phyloP scores from a whole-genome alignment of 2,888 invertebrate species.

The Dugesia japonica region DNA sequence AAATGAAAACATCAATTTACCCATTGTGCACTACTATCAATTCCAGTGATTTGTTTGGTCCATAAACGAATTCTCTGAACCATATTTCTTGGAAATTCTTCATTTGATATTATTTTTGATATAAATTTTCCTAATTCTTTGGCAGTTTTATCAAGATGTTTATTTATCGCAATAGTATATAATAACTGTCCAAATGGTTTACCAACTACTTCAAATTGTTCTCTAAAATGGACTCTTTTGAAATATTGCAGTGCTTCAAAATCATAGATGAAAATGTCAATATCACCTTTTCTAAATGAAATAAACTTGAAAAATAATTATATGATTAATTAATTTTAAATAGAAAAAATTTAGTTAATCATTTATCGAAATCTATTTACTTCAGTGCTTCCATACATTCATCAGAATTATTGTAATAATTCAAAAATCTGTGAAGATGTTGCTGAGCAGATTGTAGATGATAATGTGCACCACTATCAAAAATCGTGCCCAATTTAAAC shows the following conservation, averaged over 20 bases:
- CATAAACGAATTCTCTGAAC: not conserved
- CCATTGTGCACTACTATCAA: not conserved
- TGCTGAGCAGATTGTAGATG: not conserved
- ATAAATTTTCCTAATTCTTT: not conserved
- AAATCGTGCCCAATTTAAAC: not conserved
- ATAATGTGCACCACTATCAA: not conserved
- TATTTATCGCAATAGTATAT: not conserved
- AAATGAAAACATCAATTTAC: not conserved
- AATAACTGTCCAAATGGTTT: not conserved
- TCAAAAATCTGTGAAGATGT: slow-evolving; percentile 11
- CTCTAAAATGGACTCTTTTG: not conserved
- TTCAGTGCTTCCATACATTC: not conserved
- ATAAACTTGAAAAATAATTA: no score
- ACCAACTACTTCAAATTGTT: not conserved
- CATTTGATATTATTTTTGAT: not conserved
- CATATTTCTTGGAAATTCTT: slow-evolving; percentile 14
- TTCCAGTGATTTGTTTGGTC: slow-evolving; percentile 5
- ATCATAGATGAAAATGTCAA: not conserved
- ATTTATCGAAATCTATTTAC: no score
- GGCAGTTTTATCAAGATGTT: not conserved
- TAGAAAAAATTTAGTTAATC: no score
- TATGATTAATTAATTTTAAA: no score
- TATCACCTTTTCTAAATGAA: not conserved
- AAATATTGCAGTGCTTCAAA: not conserved
- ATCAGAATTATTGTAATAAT: not conserved